Conservation (phyloP, 2,888 invertebrate species). For the Busseola fusca region DNA sequence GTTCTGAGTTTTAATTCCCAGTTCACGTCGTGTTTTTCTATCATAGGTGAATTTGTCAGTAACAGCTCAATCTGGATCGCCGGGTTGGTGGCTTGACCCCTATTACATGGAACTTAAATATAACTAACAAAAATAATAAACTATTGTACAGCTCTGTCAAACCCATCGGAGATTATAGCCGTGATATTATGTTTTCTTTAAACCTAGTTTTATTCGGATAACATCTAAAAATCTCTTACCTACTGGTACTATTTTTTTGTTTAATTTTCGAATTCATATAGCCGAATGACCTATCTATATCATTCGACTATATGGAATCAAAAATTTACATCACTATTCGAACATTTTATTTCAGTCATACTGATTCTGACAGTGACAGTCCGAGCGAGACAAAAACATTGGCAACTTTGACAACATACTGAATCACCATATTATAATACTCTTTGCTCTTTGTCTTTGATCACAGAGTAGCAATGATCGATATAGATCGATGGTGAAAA, state of each 20-base stretch:
- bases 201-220: not conserved
- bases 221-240: no score
- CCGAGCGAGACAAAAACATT: not conserved
- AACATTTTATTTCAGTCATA: not conserved
- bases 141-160: not conserved
- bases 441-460: no score
- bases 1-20: no score
- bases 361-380: constrained; percentile 1
- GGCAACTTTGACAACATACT: not conserved
- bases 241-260: no score
- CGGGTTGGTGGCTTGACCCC: not conserved
- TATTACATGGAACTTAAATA: not conserved
- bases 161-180: not conserved
- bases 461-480: no score
- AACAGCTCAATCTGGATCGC: not conserved
- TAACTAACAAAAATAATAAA: no score
- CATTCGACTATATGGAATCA: not conserved
- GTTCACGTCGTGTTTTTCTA: not conserved
- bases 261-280: no score
- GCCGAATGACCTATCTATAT: no score
- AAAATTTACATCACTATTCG: not conserved
- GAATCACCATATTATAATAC: no score
- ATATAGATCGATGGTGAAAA: no score
- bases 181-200: not conserved
- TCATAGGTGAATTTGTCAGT: not conserved